Conservation (phyloP, 1,140 invertebrate genomes). For the Acyrthosiphon pisum region DNA sequence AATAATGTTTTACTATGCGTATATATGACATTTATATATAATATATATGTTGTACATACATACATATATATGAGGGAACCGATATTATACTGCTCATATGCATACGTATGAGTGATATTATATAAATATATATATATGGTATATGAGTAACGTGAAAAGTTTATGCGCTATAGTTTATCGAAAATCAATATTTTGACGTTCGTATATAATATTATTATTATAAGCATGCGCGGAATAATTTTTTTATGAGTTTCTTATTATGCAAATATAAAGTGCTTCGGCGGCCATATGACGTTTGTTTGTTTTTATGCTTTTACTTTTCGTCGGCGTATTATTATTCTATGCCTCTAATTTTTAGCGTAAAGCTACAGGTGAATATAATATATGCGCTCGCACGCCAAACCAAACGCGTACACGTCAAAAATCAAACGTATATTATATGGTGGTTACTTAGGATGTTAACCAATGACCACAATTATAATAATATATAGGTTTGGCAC, state of each 20-base stretch:
- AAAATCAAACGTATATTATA: neutral
- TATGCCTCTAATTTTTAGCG: neutral
- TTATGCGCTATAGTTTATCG: neutral
- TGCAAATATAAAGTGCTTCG: neutral
- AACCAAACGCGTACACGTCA: neutral
- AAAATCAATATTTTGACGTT: neutral
- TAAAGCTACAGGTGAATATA: neutral
- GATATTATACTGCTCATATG: neutral
- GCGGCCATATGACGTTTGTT: neutral
- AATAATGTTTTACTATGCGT: no score
- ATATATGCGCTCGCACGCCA: neutral
- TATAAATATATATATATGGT: neutral
- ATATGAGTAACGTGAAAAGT: neutral
- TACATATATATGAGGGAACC: no score
- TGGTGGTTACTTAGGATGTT: neutral
- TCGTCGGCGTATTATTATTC: neutral
- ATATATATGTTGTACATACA: no score
- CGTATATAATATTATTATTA: neutral
- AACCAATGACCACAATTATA: neutral
- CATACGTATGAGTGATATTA: no score
- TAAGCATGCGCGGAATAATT: neutral
- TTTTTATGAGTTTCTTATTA: neutral
- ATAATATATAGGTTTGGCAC: neutral
- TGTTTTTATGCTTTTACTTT: neutral
- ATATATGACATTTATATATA: no score